phyloP scores from a whole-genome alignment of 1,140 invertebrate species.

The Lethrus apterus region DNA sequence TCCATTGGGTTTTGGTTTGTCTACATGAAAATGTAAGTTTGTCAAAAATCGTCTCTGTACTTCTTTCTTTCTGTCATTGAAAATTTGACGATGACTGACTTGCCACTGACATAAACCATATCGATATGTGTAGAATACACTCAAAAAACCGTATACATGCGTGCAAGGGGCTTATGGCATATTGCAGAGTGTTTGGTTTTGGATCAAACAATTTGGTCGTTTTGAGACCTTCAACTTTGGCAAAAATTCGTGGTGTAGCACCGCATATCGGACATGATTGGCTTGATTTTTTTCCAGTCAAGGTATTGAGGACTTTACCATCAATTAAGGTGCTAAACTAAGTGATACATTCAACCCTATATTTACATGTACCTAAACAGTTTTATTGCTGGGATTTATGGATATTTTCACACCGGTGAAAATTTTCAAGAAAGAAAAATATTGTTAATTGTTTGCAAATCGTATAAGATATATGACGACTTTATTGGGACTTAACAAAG shows the following conservation, averaged over 20 bases:
- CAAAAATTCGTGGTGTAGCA: background rate
- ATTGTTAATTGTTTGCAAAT: too few relatives aligned
- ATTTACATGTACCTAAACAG: too few relatives aligned
- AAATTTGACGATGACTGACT: too few relatives aligned
- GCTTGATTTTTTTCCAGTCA: background rate
- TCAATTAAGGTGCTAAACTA: too few relatives aligned
- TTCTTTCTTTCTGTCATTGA: too few relatives aligned
- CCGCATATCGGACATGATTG: slow-evolving; percentile 1
- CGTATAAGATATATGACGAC: too few relatives aligned
- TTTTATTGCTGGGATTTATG: too few relatives aligned
- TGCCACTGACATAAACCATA: too few relatives aligned
- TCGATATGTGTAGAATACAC: background rate
- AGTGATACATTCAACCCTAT: too few relatives aligned
- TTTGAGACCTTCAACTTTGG: background rate
- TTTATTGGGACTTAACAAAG: too few relatives aligned
- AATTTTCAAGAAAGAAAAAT: too few relatives aligned
- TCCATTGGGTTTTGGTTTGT: slow-evolving; percentile 2
- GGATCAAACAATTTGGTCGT: background rate
- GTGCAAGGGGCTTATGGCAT: background rate
- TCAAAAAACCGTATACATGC: background rate
- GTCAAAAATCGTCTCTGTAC: background rate
- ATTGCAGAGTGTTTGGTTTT: slow-evolving; percentile 3
- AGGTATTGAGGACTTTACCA: slow-evolving; percentile 1
- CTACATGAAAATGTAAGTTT: background rate
- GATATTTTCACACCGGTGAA: too few relatives aligned